Evolutionary conservation across 2,113 vertebrate species (phyloP).

Genomic region (Natator depressus): DNA sequence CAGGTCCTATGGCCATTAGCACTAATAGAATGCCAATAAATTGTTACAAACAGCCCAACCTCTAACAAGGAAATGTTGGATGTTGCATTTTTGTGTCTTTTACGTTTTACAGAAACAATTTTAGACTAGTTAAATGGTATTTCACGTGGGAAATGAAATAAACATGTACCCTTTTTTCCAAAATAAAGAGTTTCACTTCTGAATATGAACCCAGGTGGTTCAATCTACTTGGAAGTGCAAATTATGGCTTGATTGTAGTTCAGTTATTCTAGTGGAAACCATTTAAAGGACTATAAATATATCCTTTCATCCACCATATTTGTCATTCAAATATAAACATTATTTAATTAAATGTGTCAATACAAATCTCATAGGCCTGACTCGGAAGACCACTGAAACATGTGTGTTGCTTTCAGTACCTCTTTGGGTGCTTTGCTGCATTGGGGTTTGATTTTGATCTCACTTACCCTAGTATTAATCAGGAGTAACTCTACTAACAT

Average conservation of each 20-base stretch:
- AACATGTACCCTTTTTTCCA: background rate
- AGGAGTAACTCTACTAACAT: background rate
- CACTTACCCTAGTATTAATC: background rate
- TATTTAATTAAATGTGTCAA: conserved; percentile 33
- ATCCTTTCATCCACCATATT: background rate
- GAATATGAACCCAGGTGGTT: background rate
- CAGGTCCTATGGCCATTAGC: background rate
- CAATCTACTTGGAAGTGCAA: conserved; percentile 26
- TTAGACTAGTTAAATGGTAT: background rate
- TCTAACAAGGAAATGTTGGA: background rate
- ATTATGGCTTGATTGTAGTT: conserved; percentile 6
- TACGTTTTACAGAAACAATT: background rate
- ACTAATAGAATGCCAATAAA: background rate
- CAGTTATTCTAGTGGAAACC: conserved; percentile 27
- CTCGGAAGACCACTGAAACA: background rate
- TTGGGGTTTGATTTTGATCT: background rate
- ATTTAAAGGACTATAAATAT: background rate
- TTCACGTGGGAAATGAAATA: accelerated
- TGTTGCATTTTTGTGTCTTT: background rate
- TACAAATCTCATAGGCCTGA: background rate
- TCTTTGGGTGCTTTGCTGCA: background rate
- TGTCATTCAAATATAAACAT: conserved; percentile 12
- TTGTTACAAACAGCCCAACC: accelerated
- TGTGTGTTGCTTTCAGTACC: accelerated
- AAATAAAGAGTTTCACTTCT: background rate